Base-by-base conservation (phyloP, 2,888 invertebrate species). In the Eudemis profundana region DNA sequence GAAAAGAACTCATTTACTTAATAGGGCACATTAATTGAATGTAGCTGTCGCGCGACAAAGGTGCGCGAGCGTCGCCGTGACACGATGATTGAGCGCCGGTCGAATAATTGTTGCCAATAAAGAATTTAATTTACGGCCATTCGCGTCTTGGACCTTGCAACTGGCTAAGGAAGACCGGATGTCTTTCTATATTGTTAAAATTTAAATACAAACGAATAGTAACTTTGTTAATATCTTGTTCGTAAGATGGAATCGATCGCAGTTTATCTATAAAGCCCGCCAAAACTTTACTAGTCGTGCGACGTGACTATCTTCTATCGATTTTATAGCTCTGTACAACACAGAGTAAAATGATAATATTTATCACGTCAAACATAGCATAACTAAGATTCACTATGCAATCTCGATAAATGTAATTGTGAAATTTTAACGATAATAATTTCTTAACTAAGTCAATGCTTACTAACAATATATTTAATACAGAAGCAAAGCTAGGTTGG, bases 21-120 rank as follows among this genome's bases (percentile, higher is more conserved):
- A 56, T 56, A 19, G 42, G 54, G 27, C 21, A 23, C 56, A 56
- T 40, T 53, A 53, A 53, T 53, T 53, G 53, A 53, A 42, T 29
- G 12, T 21, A n/a, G n/a, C 27, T 42, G 54, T 54, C 54, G 19
- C 21, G 54, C 12, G 56, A 19, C 19, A 54, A 40, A 40, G 36
- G n/a, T 38, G 38, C 17, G 10, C n/a, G 49, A 15, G 17, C 23
- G 17, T 5, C n/a, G 5, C 4, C 3, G 38, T 56, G 50, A 50
- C 57, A 59, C 15, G 42, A 23, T 50, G 50, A 63, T 50, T 63
- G 56, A 50, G 33, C 42, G 40, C 38, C 29, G 2, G 15, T 3
- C 29, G 27, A 56, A 44, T 56, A 44, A 56, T 56, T 46, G 21
- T 46, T 44, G 29, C 56, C 56, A 44, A 56, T 44, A 42, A 33